phyloP scores from a whole-genome alignment of 2,888 invertebrate genomes.

The Aplocera efformata region DNA sequence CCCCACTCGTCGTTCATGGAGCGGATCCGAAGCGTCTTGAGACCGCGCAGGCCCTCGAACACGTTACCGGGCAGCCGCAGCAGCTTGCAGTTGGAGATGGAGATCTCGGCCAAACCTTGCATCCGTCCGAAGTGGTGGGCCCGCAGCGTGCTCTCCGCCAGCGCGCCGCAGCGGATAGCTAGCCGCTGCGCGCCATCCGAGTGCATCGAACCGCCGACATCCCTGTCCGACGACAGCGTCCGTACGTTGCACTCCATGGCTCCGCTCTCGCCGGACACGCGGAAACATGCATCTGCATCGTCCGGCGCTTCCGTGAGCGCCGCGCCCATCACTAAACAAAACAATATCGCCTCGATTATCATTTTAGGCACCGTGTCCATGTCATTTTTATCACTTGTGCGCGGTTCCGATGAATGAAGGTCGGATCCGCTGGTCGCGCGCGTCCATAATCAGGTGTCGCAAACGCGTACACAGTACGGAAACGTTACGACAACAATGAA shows the following conservation, averaged over 20 bases:
- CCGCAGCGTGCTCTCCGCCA: slow-evolving; percentile 86
- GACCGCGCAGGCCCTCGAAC: slow-evolving; percentile 89
- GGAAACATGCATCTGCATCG: slow-evolving; percentile 69
- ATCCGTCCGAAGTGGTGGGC: slow-evolving; percentile 87
- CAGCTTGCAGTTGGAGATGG: slow-evolving; percentile 89
- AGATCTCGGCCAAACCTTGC: slow-evolving; percentile 88
- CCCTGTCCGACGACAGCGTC: slow-evolving; percentile 84
- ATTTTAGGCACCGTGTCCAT: slow-evolving; percentile 78
- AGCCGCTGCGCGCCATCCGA: slow-evolving; percentile 87
- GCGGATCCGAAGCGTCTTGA: slow-evolving; percentile 88
- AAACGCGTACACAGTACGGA: slow-evolving; percentile 49
- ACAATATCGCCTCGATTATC: slow-evolving; percentile 75
- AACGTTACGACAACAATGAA: slow-evolving; percentile 55
- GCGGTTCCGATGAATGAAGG: slow-evolving; percentile 56
- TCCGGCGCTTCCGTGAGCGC: slow-evolving; percentile 74
- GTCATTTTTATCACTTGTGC: slow-evolving; percentile 71
- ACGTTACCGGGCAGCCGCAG: slow-evolving; percentile 87
- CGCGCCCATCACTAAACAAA: slow-evolving; percentile 79
- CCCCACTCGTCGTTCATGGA: slow-evolving; percentile 90
- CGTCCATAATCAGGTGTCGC: slow-evolving; percentile 62
- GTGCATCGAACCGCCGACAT: slow-evolving; percentile 82
- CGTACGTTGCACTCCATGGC: slow-evolving; percentile 83
- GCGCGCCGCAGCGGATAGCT: slow-evolving; percentile 85
- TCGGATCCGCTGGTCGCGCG: slow-evolving; percentile 47
- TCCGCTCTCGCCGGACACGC: slow-evolving; percentile 63